Conservation (phyloP, 1,140 invertebrate genomes). For the Nomia melanderi region DNA sequence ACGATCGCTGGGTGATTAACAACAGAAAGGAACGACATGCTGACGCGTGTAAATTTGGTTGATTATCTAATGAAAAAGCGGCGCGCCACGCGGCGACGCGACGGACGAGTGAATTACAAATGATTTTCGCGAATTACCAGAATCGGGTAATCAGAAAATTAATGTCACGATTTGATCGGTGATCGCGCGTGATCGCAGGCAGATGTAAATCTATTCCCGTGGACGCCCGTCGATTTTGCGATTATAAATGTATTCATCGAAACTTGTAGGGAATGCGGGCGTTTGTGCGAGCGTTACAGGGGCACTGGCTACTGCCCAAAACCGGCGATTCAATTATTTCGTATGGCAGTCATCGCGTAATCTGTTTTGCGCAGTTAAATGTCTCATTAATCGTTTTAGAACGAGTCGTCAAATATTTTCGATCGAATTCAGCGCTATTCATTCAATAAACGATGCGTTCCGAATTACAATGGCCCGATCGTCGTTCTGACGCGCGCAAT, state of each 20-base stretch:
- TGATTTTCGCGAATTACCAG: slow-evolving; percentile 27
- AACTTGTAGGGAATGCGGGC: slow-evolving; percentile 57
- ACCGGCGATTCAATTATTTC: slow-evolving; percentile 63
- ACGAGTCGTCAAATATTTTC: slow-evolving; percentile 64
- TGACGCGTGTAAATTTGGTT: not conserved
- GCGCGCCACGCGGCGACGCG: not conserved
- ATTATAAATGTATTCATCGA: slow-evolving; percentile 53
- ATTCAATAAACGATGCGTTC: slow-evolving; percentile 31
- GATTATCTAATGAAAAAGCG: slow-evolving; percentile 24
- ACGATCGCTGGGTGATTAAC: not conserved
- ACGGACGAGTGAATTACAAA: slow-evolving; percentile 13
- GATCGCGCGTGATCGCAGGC: slow-evolving; percentile 20
- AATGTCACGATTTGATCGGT: slow-evolving; percentile 32
- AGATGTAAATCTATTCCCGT: slow-evolving; percentile 56
- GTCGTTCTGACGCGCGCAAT: no score
- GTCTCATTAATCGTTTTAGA: slow-evolving; percentile 62
- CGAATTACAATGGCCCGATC: slow-evolving; percentile 37
- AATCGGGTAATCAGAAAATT: slow-evolving; percentile 33
- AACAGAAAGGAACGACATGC: not conserved
- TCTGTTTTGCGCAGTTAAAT: slow-evolving; percentile 63
- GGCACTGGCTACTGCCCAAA: slow-evolving; percentile 43
- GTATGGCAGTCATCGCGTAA: slow-evolving; percentile 58
- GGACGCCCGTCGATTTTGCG: slow-evolving; percentile 17
- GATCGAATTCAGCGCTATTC: slow-evolving; percentile 41
- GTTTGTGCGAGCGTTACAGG: slow-evolving; percentile 46